These are phyloP conservation scores for Nannobrachium achirus DNA, from an alignment of 2,113 vertebrate genomes.

Conservation along the genomic window DNA sequence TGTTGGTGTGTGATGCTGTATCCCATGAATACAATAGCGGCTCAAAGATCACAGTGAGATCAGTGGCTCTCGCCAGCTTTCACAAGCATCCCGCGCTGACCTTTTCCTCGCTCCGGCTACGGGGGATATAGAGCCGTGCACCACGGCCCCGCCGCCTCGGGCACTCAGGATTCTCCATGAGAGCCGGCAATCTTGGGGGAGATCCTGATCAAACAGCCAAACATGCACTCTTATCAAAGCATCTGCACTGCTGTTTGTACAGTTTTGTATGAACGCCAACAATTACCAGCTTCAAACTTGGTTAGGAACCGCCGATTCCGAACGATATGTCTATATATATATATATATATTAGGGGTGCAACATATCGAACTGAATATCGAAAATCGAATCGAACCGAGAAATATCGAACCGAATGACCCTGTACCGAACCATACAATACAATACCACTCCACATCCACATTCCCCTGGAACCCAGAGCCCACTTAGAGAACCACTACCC, in stretches of 20 bases:
- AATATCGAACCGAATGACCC: too few relatives aligned
- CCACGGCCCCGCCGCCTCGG: slow-evolving; percentile 68
- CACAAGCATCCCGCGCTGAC: slow-evolving; percentile 72
- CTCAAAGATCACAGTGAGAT: slow-evolving; percentile 55
- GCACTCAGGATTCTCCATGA: slow-evolving; percentile 67
- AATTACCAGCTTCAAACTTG: slow-evolving; percentile 8
- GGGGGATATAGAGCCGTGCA: slow-evolving; percentile 69
- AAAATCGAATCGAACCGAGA: too few relatives aligned
- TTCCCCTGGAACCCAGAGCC: too few relatives aligned
- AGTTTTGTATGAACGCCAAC: slow-evolving; percentile 65
- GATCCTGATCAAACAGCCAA: slow-evolving; percentile 65
- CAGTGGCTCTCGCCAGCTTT: slow-evolving; percentile 57
- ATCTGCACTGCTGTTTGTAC: slow-evolving; percentile 59
- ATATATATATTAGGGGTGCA: too few relatives aligned
- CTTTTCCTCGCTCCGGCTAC: slow-evolving; percentile 69
- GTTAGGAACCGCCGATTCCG: too few relatives aligned
- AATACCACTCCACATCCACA: too few relatives aligned
- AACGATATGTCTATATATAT: too few relatives aligned
- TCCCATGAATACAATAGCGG: slow-evolving; percentile 64
- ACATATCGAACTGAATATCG: too few relatives aligned
- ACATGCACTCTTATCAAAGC: slow-evolving; percentile 67
- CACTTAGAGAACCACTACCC: too few relatives aligned
- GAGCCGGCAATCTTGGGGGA: slow-evolving; percentile 66
- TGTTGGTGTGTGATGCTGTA: slow-evolving; percentile 37
- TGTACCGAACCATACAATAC: too few relatives aligned